These are phyloP conservation scores for Glyptemys insculpta DNA, from an alignment of 2,797 vertebrate genomes.

Conservation along the genomic window DNA sequence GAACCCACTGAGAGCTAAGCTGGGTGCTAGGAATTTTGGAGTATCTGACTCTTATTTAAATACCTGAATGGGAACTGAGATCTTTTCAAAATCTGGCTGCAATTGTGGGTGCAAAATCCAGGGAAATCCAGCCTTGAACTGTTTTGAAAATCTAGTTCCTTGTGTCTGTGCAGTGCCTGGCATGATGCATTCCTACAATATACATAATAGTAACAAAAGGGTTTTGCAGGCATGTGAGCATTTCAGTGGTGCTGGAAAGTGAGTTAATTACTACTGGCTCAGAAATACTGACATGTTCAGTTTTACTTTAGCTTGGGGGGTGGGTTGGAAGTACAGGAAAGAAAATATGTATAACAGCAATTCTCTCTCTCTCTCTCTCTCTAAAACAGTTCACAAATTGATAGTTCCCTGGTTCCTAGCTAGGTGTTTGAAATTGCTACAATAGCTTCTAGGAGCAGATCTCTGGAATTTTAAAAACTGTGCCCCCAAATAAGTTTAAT, in stretches of 20 bases:
- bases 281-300: background rate
- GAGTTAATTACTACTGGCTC: background rate
- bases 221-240: background rate
- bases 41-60: background rate
- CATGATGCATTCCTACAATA: background rate
- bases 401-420: background rate
- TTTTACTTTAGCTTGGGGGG: background rate
- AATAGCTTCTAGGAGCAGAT: background rate
- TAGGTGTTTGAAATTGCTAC: background rate
- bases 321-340: background rate
- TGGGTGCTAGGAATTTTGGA: background rate
- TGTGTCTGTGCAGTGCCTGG: accelerated
- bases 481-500: background rate
- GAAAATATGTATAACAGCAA: background rate
- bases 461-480: background rate
- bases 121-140: background rate
- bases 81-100: accelerated
- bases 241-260: background rate
- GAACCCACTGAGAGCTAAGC: background rate
- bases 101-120: accelerated
- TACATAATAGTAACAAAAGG: background rate
- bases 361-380: background rate
- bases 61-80: background rate
- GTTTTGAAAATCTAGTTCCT: background rate
- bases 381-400: background rate